Percentiles rank a stretch among this genome's conserved stretches.
These are phyloP conservation scores for Junonia oenone DNA, from an alignment of 2,888 invertebrate species.

Conservation along the genomic window DNA sequence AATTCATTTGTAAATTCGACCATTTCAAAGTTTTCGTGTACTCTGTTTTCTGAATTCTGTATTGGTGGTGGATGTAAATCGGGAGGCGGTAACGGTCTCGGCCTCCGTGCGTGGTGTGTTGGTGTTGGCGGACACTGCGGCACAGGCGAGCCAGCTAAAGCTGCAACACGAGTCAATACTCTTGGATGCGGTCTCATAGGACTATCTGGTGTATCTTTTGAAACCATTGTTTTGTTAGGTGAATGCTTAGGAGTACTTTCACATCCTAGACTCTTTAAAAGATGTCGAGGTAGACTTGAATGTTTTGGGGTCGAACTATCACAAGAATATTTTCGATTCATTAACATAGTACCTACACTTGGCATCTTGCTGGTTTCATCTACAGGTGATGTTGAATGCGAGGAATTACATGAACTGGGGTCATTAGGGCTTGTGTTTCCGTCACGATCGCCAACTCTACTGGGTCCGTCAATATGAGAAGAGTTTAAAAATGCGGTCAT, in stretches of 20 bases:
- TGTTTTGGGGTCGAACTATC: slow-evolving; percentile 68
- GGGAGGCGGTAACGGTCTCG: slow-evolving; percentile 80
- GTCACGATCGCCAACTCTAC: slow-evolving; percentile 36
- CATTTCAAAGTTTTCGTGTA: slow-evolving; percentile 66
- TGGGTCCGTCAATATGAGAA: slow-evolving; percentile 56
- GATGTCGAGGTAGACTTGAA: slow-evolving; percentile 67
- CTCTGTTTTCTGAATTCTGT: slow-evolving; percentile 54
- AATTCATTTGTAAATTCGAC: slow-evolving; percentile 71
- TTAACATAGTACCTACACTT: slow-evolving; percentile 61
- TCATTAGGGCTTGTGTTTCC: slow-evolving; percentile 59
- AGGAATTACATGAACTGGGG: slow-evolving; percentile 66
- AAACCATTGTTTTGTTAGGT: slow-evolving; percentile 46
- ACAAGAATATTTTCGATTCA: slow-evolving; percentile 67
- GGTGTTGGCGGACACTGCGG: slow-evolving; percentile 92
- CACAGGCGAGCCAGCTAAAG: slow-evolving; percentile 74
- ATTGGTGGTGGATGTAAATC: slow-evolving; percentile 75
- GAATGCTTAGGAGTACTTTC: slow-evolving; percentile 68
- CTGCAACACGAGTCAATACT: slow-evolving; percentile 79
- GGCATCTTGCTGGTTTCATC: slow-evolving; percentile 55
- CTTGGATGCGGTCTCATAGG: slow-evolving; percentile 82
- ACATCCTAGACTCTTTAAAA: slow-evolving; percentile 63
- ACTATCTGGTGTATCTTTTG: slow-evolving; percentile 50
- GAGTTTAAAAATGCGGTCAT: slow-evolving; percentile 73
- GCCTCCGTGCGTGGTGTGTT: slow-evolving; percentile 88
- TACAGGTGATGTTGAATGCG: slow-evolving; percentile 62